Evolutionary conservation across 2,888 invertebrate species (phyloP).

Genomic region (Diarsia dahlii): DNA sequence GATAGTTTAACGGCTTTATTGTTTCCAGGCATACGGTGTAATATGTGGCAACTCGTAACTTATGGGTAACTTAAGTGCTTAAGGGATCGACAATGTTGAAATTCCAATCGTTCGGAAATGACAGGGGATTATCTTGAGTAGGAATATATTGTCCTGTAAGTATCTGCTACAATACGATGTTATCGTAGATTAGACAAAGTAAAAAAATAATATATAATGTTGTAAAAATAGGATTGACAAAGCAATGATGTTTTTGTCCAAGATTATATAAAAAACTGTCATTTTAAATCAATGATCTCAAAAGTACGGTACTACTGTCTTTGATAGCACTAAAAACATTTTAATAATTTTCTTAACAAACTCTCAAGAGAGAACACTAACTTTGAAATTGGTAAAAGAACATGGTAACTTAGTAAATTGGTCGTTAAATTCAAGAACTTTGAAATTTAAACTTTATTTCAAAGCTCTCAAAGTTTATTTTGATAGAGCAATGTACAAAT

Average conservation of each 20-base stretch:
- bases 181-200: not conserved
- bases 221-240: not conserved
- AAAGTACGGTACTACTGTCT: not conserved
- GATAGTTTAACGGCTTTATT: constrained; percentile 65
- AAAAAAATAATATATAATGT: not conserved
- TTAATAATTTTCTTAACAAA: constrained; percentile 58
- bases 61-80: constrained; percentile 47
- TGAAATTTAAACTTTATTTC: constrained; percentile 56
- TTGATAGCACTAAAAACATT: constrained; percentile 28
- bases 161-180: not conserved
- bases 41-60: constrained; percentile 50
- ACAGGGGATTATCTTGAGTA: not conserved
- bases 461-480: constrained; percentile 44
- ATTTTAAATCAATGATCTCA: not conserved
- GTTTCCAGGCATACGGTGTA: constrained; percentile 47
- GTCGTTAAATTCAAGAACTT: constrained; percentile 58
- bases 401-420: constrained; percentile 63
- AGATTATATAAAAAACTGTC: not conserved
- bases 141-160: not conserved
- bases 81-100: constrained; percentile 26
- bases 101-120: constrained; percentile 23
- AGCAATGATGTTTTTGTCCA: not conserved
- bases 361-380: constrained; percentile 65
- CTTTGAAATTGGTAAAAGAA: constrained; percentile 66
- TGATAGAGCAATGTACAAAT: constrained; percentile 61